Evolutionary conservation across 2,797 vertebrate species (phyloP).

Genomic region (Pelobates cultripes): DNA sequence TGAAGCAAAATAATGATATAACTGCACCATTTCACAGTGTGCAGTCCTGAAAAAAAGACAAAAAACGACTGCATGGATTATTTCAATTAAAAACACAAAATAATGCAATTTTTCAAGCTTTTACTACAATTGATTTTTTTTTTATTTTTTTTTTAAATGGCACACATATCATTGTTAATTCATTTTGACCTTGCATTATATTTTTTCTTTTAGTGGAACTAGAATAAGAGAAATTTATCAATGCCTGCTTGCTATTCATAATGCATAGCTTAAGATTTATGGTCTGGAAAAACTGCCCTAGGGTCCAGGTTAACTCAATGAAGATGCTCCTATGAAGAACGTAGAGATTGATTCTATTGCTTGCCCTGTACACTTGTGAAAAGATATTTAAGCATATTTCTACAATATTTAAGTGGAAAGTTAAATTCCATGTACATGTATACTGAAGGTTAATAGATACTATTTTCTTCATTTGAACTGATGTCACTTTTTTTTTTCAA

Average conservation of each 20-base stretch:
- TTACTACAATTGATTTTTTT: not conserved
- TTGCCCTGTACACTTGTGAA: conserved; percentile 5
- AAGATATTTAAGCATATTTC: not conserved
- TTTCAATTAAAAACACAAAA: not conserved
- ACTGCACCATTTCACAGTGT: not conserved
- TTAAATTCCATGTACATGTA: not conserved
- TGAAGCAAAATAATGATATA: not conserved
- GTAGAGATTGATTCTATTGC: not conserved
- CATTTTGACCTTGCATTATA: conserved; percentile 29
- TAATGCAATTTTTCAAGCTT: not conserved
- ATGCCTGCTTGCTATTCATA: conserved; percentile 38
- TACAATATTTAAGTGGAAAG: not conserved
- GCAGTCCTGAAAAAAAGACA: not conserved
- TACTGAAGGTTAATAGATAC: not conserved
- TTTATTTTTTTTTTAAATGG: no score
- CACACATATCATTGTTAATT: conserved; percentile 12
- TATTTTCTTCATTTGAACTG: not conserved
- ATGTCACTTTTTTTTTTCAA: not conserved
- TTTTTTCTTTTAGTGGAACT: conserved; percentile 25
- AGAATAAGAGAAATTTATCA: conserved; percentile 47
- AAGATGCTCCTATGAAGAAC: conserved; percentile 34
- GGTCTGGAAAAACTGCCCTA: conserved; percentile 29
- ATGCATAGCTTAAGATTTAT: conserved; percentile 45
- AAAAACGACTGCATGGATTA: not conserved
- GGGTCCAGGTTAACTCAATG: conserved; percentile 39